Evolutionary conservation across 2,113 vertebrate species (phyloP), one percentile per base, ranked within the genome.

Genomic region (Tretioscincus oriximinensis): DNA sequence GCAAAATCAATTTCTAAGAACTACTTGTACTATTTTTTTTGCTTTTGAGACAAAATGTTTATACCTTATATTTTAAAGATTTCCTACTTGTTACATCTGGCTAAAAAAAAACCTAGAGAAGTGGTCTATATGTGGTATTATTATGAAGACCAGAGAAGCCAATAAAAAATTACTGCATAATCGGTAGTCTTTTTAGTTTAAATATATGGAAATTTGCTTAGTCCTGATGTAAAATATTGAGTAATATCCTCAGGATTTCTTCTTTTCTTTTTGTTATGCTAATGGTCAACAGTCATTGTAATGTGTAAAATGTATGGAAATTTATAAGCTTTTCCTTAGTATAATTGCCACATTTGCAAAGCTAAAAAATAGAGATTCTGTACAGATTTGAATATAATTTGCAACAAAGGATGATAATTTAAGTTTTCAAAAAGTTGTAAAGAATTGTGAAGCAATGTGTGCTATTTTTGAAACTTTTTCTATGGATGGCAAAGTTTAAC

Each of bases 231-330:
- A 83, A 92, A 92, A 85, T 83, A 49, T 76, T 81, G 67, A 85
- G 29, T 81, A 77, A 29, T 64, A 72, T 77, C 41, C 24, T 65
- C 28, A 76, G 29, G 51, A 86, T 76, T 84, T 88, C 89, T 89
- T 61, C 18, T 24, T 7, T 2, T 29, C 10, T 20, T 85, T 88
- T 87, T 87, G 51, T 90, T 89, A 85, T 89, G 75, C 35, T 88
- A 92, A 90, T 91, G 41, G 73, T 86, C 71, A 90, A 84, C 47
- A 85, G 41, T 41, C 89, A 76, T 66, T 84, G 26, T 77, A 92
- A 92, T 72, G 85, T 86, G 14, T 78, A 89, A 85, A 89, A 87
- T 54, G 0, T 73, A 87, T 88, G 73, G 81, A 93, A 86, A 88
- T 90, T 79, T 90, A 84, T 89, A 74, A 22, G n/a, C 1, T 82